A percentile compares a stretch with the other conserved stretches of the same genome.
Evolutionary conservation across 30 jellyfish, hydroid and myxozoan species (phyloP).

Genomic region (Clytia hemisphaerica): DNA sequence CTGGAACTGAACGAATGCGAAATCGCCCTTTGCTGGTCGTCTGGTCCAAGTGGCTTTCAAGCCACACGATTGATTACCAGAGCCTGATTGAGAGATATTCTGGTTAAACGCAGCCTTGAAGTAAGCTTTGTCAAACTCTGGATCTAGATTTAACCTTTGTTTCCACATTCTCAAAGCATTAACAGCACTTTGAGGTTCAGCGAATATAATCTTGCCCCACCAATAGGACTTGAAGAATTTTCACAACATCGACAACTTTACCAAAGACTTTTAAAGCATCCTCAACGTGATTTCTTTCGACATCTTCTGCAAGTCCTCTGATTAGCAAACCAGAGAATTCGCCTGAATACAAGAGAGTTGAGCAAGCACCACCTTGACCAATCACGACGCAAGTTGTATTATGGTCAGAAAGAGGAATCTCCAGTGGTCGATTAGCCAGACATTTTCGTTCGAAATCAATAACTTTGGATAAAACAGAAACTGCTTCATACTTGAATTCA

Average conservation of each 20-base stretch:
- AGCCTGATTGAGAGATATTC: background rate
- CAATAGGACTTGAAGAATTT: background rate
- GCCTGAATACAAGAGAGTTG: background rate
- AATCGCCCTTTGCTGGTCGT: conserved; percentile 6
- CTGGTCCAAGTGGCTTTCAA: conserved; percentile 1
- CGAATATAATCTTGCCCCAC: conserved; percentile 10
- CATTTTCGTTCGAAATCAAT: background rate
- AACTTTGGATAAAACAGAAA: background rate
- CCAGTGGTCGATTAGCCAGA: background rate
- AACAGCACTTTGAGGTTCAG: background rate
- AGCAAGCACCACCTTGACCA: conserved; percentile 7
- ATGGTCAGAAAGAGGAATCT: background rate
- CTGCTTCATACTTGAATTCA: background rate
- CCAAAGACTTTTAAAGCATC: background rate
- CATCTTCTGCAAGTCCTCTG: background rate
- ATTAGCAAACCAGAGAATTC: background rate
- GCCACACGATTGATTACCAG: too few species aligned
- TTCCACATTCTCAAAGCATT: background rate
- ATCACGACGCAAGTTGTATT: background rate
- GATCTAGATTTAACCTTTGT: background rate
- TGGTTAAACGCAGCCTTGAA: background rate
- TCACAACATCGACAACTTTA: background rate
- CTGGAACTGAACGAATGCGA: too few species aligned
- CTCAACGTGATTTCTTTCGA: background rate
- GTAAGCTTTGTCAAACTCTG: background rate